phyloP scores from a whole-genome alignment of 2,888 invertebrate species.

The Hedychridium roseum region DNA sequence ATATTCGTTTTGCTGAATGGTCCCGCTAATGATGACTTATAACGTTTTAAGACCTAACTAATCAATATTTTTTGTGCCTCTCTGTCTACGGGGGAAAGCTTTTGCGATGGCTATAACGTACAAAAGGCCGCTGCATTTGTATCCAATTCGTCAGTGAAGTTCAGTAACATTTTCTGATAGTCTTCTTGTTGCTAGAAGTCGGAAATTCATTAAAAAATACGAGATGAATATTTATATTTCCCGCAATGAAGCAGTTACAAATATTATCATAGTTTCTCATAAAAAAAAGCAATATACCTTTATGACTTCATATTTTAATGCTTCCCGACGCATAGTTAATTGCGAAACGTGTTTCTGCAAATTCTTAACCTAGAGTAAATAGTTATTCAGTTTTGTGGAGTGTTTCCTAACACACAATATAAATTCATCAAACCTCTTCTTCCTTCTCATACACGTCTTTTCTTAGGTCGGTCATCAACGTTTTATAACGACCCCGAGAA shows the following conservation, averaged over 20 bases:
- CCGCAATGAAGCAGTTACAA: no score
- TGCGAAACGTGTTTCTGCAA: constrained; percentile 34
- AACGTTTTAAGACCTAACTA: no score
- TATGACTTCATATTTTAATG: constrained; percentile 34
- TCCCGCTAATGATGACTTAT: no score
- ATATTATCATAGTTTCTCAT: no score
- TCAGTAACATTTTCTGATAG: constrained; percentile 34
- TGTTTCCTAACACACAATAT: background rate
- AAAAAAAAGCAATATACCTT: constrained; percentile 28
- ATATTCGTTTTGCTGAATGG: no score
- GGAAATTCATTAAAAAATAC: no score
- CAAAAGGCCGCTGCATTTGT: background rate
- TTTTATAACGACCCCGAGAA: constrained; percentile 33
- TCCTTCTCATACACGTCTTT: constrained; percentile 44
- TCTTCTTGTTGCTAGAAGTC: constrained; percentile 37
- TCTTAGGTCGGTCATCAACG: constrained; percentile 41
- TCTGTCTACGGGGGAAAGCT: no score
- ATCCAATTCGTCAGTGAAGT: constrained; percentile 28
- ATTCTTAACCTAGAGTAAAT: constrained; percentile 27
- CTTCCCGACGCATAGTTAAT: constrained; percentile 35
- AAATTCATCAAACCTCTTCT: constrained; percentile 38
- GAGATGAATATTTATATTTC: no score
- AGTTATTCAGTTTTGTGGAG: background rate
- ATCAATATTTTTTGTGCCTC: no score
- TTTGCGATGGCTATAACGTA: no score